Evolutionary conservation across 2,888 invertebrate species (phyloP), one percentile per base, ranked within the genome.

Genomic region (Mythimna loreyi): DNA sequence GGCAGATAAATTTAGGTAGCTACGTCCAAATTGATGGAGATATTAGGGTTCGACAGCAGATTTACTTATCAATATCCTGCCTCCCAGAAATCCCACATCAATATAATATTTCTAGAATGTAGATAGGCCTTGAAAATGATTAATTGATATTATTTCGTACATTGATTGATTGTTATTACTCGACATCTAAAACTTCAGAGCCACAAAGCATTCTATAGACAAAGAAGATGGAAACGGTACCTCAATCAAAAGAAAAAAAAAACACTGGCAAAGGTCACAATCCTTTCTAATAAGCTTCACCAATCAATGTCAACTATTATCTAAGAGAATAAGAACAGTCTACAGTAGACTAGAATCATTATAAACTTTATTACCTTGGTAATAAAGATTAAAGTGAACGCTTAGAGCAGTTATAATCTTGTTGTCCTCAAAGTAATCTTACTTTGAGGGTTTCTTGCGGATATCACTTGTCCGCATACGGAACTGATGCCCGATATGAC

Each of bases 251-350:
- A 66, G 6, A 47, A 61, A 80, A 76, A 77, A 68, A 76, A 77
- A 68, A 62, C 61, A 19, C 28, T 16, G 11, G n/a, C n/a, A 66
- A 75, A 82, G 81, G 80, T 75, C 72, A 75, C 49, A 79, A 75
- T 79, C 82, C 82, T 71, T 81, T 82, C 81, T 73, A 82, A 79
- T 49, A 72, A 59, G 33, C 21, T 43, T 66, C 55, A 73, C 76
- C 56, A 60, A 73, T 82, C 80, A 82, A 67, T 73, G 80, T 80
- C 80, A 75, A 58, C 63, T 65, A 58, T 57, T 52, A 67, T 69
- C 30, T 50, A 64, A 23, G 36, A 71, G n/a, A 6, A 11, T 50
- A 64, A 23, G 36, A 71, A n/a, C 8, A 11, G 55, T 49, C 8
- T 28, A 4, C 16, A 19, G 9, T 23, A 9, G 1, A 43, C 11